Percentiles rank a stretch among this genome's conserved stretches.
These are phyloP conservation scores for Coreius guichenoti DNA, from an alignment of 2,797 vertebrate species.

Conservation along the genomic window DNA sequence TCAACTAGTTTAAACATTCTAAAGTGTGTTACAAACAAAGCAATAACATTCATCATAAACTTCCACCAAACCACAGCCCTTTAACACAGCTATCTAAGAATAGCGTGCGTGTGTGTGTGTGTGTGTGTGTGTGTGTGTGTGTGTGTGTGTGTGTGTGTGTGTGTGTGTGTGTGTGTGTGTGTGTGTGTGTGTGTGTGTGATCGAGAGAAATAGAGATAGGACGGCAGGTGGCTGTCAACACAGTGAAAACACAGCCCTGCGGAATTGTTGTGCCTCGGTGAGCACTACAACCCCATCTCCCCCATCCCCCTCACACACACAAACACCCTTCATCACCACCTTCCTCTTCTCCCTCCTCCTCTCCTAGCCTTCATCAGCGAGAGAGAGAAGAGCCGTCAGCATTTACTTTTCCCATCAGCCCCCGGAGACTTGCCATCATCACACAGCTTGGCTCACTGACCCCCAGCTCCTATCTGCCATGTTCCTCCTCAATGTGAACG, in stretches of 20 bases:
- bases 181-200: neutral
- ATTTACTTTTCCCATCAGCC: conserved; percentile 75
- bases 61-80: neutral
- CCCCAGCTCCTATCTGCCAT: conserved; percentile 72
- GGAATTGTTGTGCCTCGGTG: conserved; percentile 48
- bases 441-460: conserved; percentile 68
- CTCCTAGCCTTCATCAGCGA: conserved; percentile 52
- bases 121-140: neutral
- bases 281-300: neutral
- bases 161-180: neutral
- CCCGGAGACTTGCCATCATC: conserved; percentile 70
- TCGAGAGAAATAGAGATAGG: conserved; percentile 20
- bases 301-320: conserved; percentile 58
- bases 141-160: neutral
- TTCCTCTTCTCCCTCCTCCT: conserved; percentile 11
- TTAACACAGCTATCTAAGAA: conserved; percentile 1
- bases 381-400: conserved; percentile 61
- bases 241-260: conserved; percentile 47
- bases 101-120: neutral
- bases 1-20: neutral
- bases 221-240: conserved; percentile 47
- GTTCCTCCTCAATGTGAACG: conserved; percentile 75
- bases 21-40: neutral
- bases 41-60: neutral
- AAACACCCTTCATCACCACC: conserved; percentile 49